A percentile compares a stretch with the other conserved stretches of the same genome.
phyloP scores from a whole-genome alignment of 2,113 vertebrate genomes.

The Sinosuthora webbiana region DNA sequence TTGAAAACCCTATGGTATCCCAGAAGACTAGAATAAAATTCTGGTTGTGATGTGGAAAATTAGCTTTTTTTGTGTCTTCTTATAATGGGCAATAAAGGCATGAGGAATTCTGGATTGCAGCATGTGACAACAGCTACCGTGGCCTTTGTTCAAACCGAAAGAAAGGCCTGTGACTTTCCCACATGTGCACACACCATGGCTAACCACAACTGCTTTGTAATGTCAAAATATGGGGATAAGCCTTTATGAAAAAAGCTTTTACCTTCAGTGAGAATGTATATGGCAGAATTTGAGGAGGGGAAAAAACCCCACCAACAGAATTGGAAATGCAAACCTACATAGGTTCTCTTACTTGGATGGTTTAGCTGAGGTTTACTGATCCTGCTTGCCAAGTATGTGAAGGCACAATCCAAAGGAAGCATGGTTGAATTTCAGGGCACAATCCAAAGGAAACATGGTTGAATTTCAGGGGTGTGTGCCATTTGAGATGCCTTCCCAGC shows the following conservation, averaged over 20 bases:
- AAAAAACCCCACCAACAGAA: neutral
- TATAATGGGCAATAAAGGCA: neutral
- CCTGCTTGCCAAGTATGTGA: neutral
- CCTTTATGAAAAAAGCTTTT: neutral
- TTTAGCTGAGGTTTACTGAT: neutral
- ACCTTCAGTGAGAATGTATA: neutral
- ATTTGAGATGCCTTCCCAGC: neutral
- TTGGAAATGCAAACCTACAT: neutral
- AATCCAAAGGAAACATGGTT: neutral
- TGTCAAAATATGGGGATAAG: neutral
- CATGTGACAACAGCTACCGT: neutral
- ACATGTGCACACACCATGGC: neutral
- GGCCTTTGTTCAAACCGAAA: neutral
- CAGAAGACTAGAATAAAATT: neutral
- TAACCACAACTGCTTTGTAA: neutral
- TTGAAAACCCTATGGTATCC: neutral
- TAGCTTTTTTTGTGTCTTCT: neutral
- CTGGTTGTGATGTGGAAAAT: neutral
- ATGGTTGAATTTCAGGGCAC: neutral
- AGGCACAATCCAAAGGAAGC: neutral
- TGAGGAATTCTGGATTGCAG: neutral
- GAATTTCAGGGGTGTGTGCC: neutral
- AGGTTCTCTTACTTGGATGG: neutral
- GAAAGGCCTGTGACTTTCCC: neutral
- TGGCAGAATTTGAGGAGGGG: neutral